Evolutionary conservation across 2,888 invertebrate genomes (phyloP).

Genomic region (Rhagonycha lutea): DNA sequence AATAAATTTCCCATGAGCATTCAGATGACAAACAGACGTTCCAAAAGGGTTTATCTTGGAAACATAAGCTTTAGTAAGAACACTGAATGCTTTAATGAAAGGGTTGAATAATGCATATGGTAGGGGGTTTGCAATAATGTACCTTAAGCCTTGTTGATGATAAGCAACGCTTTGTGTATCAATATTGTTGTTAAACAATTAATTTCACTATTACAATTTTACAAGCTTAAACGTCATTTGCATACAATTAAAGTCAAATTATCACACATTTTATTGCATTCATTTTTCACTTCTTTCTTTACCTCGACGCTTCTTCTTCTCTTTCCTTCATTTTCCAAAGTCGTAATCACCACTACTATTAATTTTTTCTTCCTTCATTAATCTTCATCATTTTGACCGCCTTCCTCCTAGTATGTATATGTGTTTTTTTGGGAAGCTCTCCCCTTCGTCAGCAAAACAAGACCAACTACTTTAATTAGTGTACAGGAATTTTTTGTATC

Average conservation of each 20-base stretch:
- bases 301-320: not conserved
- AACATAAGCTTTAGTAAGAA: conserved; percentile 34
- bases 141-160: conserved; percentile 22
- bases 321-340: not conserved
- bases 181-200: not conserved
- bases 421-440: not conserved
- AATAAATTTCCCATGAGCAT: conserved; percentile 38
- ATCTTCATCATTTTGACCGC: not conserved
- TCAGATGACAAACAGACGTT: conserved; percentile 38
- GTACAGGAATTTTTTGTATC: not conserved
- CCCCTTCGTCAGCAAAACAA: not conserved
- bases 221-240: not conserved
- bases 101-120: conserved; percentile 23
- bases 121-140: conserved; percentile 24
- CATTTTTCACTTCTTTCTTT: not conserved
- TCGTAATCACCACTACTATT: not conserved
- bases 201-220: not conserved
- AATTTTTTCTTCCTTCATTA: not conserved
- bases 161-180: not conserved
- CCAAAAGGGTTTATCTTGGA: conserved; percentile 34
- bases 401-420: not conserved
- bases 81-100: conserved; percentile 24
- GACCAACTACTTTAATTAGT: not conserved
- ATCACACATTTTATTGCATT: not conserved
- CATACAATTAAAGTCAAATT: not conserved